Conservation (phyloP, 2,797 vertebrate genomes). For the Sebastolobus alascanus region DNA sequence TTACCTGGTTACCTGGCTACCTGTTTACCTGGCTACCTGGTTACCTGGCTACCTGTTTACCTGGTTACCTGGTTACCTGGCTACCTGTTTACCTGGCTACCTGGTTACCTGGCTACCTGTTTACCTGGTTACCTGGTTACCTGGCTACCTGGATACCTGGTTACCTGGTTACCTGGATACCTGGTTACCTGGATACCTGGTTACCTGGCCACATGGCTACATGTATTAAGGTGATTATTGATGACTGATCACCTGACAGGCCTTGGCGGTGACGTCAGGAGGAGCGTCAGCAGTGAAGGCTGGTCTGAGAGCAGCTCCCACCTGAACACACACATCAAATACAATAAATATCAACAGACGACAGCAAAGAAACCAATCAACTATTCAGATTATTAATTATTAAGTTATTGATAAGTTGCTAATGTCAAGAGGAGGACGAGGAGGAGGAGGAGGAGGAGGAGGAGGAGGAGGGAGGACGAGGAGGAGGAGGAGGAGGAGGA, state of each 20-base stretch:
- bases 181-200: slow-evolving; percentile 70
- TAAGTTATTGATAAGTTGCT: too few relatives aligned
- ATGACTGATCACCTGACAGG: slow-evolving; percentile 89
- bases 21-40: slow-evolving; percentile 81
- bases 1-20: slow-evolving; percentile 81
- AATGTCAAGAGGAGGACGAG: too few relatives aligned
- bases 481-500: too few relatives aligned
- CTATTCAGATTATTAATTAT: too few relatives aligned
- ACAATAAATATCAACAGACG: too few relatives aligned
- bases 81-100: slow-evolving; percentile 81
- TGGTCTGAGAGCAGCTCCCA: slow-evolving; percentile 95
- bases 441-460: too few relatives aligned
- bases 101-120: slow-evolving; percentile 80
- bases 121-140: slow-evolving; percentile 59
- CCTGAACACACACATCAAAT: too few relatives aligned
- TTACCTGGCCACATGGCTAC: slow-evolving; percentile 88
- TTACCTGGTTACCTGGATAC: slow-evolving; percentile 61
- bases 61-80: slow-evolving; percentile 81
- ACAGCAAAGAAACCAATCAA: too few relatives aligned
- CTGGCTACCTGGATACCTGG: slow-evolving; percentile 87
- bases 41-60: slow-evolving; percentile 80
- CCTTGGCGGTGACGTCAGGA: slow-evolving; percentile 93
- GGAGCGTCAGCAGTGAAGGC: slow-evolving; percentile 92
- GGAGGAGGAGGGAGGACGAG: too few relatives aligned
- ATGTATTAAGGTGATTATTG: background rate